Conservation (phyloP, 2,888 invertebrate species). For the Oasisia sp. region DNA sequence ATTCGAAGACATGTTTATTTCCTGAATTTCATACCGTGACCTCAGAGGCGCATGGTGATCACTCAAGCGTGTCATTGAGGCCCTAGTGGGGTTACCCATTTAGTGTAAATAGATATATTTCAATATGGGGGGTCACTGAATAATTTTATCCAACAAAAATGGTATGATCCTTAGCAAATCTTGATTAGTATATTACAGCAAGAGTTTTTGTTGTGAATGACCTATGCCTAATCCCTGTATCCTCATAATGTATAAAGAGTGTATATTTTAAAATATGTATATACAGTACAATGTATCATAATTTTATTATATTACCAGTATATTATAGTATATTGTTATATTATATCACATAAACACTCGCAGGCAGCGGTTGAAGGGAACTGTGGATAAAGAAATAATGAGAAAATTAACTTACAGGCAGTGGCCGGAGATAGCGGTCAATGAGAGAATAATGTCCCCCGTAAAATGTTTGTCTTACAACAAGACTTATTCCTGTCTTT, state of each 20-base stretch:
- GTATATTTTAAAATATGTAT: not conserved
- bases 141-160: too few species aligned
- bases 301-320: not conserved
- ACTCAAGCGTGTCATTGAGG: too few species aligned
- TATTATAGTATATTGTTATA: not conserved
- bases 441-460: constrained; percentile 34
- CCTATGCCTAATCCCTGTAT: too few species aligned
- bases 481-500: constrained; percentile 23
- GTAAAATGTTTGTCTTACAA: constrained; percentile 36
- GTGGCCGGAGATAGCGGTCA: constrained; percentile 29
- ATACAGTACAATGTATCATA: not conserved
- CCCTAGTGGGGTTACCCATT: too few species aligned
- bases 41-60: too few species aligned
- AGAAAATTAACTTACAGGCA: constrained; percentile 30
- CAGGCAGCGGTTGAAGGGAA: not conserved
- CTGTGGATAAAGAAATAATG: not conserved
- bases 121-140: too few species aligned
- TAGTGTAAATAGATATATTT: not conserved
- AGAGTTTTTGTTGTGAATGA: too few species aligned
- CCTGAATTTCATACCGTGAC: too few species aligned
- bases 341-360: not conserved
- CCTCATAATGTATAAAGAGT: too few species aligned
- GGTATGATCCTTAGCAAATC: too few species aligned
- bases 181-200: too few species aligned
- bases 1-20: too few species aligned